phyloP scores from a whole-genome alignment of 2,113 vertebrate species.

The Camelus bactrianus region DNA sequence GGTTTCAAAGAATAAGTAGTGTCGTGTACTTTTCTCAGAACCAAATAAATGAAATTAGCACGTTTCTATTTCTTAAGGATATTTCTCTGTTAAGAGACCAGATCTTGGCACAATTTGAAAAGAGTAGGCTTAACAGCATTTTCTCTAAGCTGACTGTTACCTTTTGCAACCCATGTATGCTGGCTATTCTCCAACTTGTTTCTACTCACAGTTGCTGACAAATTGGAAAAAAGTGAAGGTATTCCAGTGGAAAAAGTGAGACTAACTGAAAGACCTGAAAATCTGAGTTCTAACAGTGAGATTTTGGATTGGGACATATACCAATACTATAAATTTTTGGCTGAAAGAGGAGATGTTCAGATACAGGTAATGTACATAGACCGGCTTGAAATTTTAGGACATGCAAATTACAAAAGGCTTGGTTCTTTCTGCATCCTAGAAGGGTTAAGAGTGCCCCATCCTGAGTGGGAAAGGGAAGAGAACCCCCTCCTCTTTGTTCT shows the following conservation, averaged over 20 bases:
- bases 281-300: slow-evolving; percentile 82
- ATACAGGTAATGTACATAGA: slow-evolving; percentile 83
- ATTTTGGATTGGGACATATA: slow-evolving; percentile 86
- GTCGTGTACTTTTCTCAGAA: slow-evolving; percentile 48
- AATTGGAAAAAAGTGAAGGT: slow-evolving; percentile 82
- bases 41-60: background rate
- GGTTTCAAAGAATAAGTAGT: slow-evolving; percentile 7
- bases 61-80: background rate
- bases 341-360: slow-evolving; percentile 86
- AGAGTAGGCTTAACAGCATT: background rate
- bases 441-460: background rate
- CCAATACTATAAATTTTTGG: slow-evolving; percentile 85
- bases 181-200: slow-evolving; percentile 50
- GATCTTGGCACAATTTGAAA: slow-evolving; percentile 1
- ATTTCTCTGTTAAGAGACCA: background rate
- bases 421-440: background rate
- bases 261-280: slow-evolving; percentile 83
- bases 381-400: slow-evolving; percentile 55
- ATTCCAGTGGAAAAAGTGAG: slow-evolving; percentile 85
- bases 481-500: background rate
- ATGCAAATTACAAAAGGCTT: slow-evolving; percentile 14
- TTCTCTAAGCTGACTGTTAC: slow-evolving; percentile 3
- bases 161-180: background rate
- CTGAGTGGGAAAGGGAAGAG: background rate
- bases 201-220: slow-evolving; percentile 82